These are phyloP conservation scores for Fissipunctia ypsillon DNA, from an alignment of 2,888 invertebrate genomes.

Conservation along the genomic window DNA sequence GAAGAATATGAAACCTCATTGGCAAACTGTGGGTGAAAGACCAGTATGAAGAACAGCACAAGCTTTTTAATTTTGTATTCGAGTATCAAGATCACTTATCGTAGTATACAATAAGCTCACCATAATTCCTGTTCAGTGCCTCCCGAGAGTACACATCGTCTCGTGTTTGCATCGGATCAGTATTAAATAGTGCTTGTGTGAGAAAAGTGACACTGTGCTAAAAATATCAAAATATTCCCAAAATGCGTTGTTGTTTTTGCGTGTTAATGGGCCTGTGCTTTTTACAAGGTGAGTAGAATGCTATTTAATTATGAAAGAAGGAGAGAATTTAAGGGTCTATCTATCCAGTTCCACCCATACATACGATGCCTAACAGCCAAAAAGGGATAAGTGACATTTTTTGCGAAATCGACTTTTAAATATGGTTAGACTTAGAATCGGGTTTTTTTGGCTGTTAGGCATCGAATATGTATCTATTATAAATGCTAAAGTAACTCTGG, in stretches of 20 bases:
- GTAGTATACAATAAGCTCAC: slow-evolving; percentile 64
- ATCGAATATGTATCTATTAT: no score
- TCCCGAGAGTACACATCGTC: slow-evolving; percentile 63
- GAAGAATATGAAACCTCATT: not conserved
- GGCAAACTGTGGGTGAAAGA: not conserved
- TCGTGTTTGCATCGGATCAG: slow-evolving; percentile 56
- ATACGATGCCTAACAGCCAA: no score
- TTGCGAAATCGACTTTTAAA: no score
- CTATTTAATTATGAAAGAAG: not conserved
- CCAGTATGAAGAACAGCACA: not conserved
- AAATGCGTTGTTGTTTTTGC: slow-evolving; percentile 35
- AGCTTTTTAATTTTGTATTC: not conserved
- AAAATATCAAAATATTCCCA: slow-evolving; percentile 37
- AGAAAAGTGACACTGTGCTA: slow-evolving; percentile 29
- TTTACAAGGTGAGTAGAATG: slow-evolving; percentile 48
- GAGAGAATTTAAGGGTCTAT: not conserved
- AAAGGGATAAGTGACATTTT: no score
- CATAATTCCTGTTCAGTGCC: slow-evolving; percentile 64
- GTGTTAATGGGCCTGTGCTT: slow-evolving; percentile 42
- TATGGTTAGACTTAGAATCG: no score
- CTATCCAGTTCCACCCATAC: not conserved
- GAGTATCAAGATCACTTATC: slow-evolving; percentile 63
- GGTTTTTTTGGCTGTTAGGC: no score
- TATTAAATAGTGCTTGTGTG: slow-evolving; percentile 45
- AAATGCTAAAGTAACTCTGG: no score